Conservation (phyloP, 2,888 invertebrate genomes). For the Polietes domitor region DNA sequence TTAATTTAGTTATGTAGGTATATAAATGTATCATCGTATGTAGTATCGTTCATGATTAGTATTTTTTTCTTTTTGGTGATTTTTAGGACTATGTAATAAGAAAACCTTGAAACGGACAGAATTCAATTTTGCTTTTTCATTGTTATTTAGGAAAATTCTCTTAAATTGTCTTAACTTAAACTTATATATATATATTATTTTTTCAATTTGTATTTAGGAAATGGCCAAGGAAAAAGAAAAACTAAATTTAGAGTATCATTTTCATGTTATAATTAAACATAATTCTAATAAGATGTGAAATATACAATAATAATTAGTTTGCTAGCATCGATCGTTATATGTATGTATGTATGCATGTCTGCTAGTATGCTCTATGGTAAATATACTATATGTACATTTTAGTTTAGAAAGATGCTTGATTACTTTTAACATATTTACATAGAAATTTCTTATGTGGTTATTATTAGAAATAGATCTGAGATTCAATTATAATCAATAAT, state of each 20-base stretch:
- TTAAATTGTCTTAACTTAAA: not conserved
- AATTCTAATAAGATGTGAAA: conserved; percentile 2
- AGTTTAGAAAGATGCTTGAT: not conserved
- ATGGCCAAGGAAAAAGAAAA: not conserved
- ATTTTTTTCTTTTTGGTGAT: not conserved
- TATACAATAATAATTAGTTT: conserved; percentile 15
- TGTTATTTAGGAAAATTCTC: not conserved
- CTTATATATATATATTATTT: not conserved
- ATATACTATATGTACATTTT: conserved; percentile 8
- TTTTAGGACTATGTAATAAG: conserved; percentile 4
- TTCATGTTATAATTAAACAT: conserved; percentile 1
- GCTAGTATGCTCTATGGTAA: not conserved
- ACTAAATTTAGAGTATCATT: conserved; percentile 22
- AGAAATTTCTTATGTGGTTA: not conserved
- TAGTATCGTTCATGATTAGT: not conserved
- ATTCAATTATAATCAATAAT: conserved; percentile 6
- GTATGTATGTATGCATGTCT: not conserved
- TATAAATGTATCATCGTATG: conserved; percentile 15
- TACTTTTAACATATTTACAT: conserved; percentile 26
- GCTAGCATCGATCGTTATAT: not conserved
- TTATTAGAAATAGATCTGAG: conserved; percentile 22
- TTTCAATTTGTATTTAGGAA: conserved; percentile 14
- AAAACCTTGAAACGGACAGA: conserved; percentile 40
- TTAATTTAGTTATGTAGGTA: not conserved
- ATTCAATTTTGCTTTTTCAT: conserved; percentile 3